phyloP scores from a whole-genome alignment of 2,888 invertebrate genomes.

The Lacanobia oleracea region DNA sequence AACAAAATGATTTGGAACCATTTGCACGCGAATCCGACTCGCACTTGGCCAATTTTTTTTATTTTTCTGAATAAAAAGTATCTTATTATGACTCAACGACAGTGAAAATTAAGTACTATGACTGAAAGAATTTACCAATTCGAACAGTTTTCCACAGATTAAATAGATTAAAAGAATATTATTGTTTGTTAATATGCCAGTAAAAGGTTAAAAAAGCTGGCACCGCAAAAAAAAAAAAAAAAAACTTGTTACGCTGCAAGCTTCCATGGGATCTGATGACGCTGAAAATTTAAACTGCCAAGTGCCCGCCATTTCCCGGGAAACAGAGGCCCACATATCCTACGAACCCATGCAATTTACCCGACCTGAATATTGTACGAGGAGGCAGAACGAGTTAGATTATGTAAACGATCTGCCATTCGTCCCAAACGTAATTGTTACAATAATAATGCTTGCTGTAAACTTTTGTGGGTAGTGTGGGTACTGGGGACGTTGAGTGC shows the following conservation, averaged over 20 bases:
- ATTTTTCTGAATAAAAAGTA: too few relatives aligned
- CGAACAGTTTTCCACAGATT: too few relatives aligned
- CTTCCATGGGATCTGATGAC: conserved; percentile 15
- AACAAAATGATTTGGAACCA: too few relatives aligned
- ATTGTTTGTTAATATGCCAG: too few relatives aligned
- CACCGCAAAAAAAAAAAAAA: conserved; percentile 16
- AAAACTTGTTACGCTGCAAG: background rate
- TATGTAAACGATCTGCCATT: conserved; percentile 47
- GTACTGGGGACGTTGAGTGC: background rate
- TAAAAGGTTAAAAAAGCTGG: too few relatives aligned
- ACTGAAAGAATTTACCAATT: too few relatives aligned
- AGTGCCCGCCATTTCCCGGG: conserved; percentile 31
- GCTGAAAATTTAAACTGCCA: conserved; percentile 37
- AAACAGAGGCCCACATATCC: background rate
- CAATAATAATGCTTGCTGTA: conserved; percentile 37
- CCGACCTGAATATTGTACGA: conserved; percentile 48
- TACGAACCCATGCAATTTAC: conserved; percentile 38
- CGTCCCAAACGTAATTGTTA: conserved; percentile 29
- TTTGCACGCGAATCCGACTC: too few relatives aligned
- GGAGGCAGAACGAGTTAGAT: conserved; percentile 38
- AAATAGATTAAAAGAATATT: too few relatives aligned
- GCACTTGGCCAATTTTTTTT: too few relatives aligned
- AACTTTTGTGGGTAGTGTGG: background rate
- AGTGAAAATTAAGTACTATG: too few relatives aligned
- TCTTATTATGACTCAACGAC: too few relatives aligned